Evolutionary conservation across 2,113 vertebrate genomes (phyloP).

Genomic region (Setophaga coronata): DNA sequence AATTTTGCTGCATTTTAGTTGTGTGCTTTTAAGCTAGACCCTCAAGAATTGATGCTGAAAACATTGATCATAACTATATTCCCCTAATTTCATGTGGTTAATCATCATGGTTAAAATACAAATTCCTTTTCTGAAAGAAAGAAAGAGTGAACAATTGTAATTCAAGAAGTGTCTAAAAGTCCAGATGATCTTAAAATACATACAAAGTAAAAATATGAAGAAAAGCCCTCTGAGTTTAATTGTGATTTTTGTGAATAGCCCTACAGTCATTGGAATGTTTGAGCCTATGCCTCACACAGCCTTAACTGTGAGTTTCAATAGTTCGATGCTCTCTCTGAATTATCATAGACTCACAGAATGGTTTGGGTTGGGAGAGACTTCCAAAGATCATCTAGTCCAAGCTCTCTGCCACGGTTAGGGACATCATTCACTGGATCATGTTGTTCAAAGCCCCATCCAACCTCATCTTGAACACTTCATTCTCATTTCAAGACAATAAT

Average conservation of each 20-base stretch:
- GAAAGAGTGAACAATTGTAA: background rate
- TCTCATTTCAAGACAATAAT: background rate
- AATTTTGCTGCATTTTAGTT: background rate
- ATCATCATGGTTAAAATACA: background rate
- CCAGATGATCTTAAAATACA: background rate
- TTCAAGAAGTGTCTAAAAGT: background rate
- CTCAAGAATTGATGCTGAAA: background rate
- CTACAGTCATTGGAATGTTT: background rate
- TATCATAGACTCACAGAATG: background rate
- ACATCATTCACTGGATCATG: background rate
- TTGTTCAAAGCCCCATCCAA: background rate
- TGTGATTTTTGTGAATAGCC: background rate
- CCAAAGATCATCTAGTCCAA: background rate
- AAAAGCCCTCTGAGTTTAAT: background rate
- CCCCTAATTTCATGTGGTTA: background rate
- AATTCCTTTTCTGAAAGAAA: background rate
- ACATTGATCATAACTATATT: background rate
- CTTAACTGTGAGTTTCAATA: background rate
- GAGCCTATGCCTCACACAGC: background rate
- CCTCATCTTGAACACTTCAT: background rate
- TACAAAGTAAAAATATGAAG: background rate
- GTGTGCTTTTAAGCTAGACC: background rate
- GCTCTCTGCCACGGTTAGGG: background rate
- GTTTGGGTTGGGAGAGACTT: background rate
- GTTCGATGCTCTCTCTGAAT: background rate